Base-by-base conservation (phyloP, 2,888 invertebrate species). In the Hypomecis atomaria region DNA sequence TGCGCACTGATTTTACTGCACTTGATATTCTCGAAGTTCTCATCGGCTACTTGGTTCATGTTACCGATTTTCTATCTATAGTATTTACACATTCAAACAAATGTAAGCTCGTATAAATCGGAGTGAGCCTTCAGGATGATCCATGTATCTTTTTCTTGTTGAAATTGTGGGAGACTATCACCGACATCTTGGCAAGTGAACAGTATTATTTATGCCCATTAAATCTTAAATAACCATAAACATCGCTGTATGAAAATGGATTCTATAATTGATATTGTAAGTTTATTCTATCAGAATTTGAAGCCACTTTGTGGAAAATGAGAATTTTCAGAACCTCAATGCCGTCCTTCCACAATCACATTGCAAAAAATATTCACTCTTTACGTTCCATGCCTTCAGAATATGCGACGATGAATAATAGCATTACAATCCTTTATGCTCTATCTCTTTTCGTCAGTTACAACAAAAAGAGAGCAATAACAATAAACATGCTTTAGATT, bases 111-210 rank as follows among this genome's bases (percentile, higher is more conserved):
- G 83, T 86, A 77, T 73, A 79, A 79, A 79, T 80, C 74, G 78
- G 79, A 75, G 78, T 82, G 83, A 80, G 81, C 82, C 80, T 83
- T 76, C 82, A 83, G 66, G 78, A 81, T 75, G 85, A 87, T 78
- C 87, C 84, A 84, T 86, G 85, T 85, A 86, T 84, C 82, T 83
- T 87, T 83, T 83, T 79, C 86, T 86, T 88, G 90, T 89, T 90
- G 90, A 90, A 92, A 86, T 86, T 83, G 85, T 83, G 85, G 81
- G 84, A 82, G 84, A 89, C 82, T 88, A 87, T 87, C 86, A 90
- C 90, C 88, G 92, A 92, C 92, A 92, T 92, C 90, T 92, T 92
- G 91, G 81, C 74, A 81, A 76, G 82, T 84, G 78, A 79, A 79
- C 73, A 79, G 82, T 77, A 80, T 79, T 83, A 83, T 78, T 83